Evolutionary conservation across 2,113 vertebrate genomes (phyloP).

Genomic region (Cinclus mexicanus): DNA sequence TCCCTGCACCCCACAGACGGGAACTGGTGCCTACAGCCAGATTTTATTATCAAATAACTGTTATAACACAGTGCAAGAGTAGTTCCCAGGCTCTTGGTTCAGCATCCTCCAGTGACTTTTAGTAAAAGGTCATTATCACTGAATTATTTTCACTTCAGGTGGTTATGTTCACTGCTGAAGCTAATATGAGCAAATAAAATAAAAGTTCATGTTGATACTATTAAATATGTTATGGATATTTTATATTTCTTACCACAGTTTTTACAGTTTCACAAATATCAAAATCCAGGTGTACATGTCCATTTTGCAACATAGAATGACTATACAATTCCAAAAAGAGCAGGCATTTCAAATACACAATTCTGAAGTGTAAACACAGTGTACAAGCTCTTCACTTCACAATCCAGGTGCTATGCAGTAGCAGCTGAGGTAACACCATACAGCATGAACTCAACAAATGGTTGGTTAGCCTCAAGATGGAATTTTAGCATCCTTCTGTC

Average conservation of each 20-base stretch:
- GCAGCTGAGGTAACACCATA: constrained; percentile 45
- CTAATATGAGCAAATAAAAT: background rate
- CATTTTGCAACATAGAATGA: constrained; percentile 61
- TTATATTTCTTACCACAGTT: constrained; percentile 68
- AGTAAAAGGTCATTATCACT: background rate
- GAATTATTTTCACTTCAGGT: background rate
- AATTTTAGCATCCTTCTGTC: constrained; percentile 42
- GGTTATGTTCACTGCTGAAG: background rate
- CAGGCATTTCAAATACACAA: constrained; percentile 70
- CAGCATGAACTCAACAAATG: constrained; percentile 23
- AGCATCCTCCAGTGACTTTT: background rate
- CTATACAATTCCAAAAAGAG: constrained; percentile 69
- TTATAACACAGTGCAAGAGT: background rate
- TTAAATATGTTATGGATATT: constrained; percentile 26
- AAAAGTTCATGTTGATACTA: background rate
- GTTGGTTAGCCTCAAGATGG: constrained; percentile 34
- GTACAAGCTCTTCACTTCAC: constrained; percentile 47
- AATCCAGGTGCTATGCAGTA: constrained; percentile 63
- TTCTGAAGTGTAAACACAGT: constrained; percentile 75
- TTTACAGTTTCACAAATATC: constrained; percentile 73
- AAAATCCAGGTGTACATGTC: constrained; percentile 67
- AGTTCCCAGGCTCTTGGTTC: background rate
- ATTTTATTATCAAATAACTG: background rate
- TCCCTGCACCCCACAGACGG: background rate
- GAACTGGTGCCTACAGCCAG: background rate